Percentiles rank a stretch among this genome's conserved stretches.
These are phyloP conservation scores for Drosophila falleni DNA, from an alignment of 2,888 invertebrate genomes.

Conservation along the genomic window DNA sequence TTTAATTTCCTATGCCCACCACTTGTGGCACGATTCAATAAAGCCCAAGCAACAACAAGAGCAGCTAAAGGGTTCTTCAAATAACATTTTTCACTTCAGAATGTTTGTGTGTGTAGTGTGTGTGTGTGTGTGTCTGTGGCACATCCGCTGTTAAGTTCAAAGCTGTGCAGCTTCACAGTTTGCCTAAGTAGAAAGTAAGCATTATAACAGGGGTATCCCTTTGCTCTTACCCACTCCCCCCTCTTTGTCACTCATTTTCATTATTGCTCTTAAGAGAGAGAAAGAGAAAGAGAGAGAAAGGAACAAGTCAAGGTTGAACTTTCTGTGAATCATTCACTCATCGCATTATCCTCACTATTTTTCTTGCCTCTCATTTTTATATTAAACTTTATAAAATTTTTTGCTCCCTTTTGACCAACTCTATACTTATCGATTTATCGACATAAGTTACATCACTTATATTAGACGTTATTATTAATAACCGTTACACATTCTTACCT, in stretches of 20 bases:
- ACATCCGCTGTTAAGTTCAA: slow-evolving; percentile 51
- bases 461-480: background rate
- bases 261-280: background rate
- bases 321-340: slow-evolving; percentile 7
- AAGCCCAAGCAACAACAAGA: slow-evolving; percentile 16
- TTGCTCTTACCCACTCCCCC: background rate
- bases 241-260: background rate
- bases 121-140: slow-evolving; percentile 34
- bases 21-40: slow-evolving; percentile 34
- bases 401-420: background rate
- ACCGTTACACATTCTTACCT: background rate
- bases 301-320: background rate
- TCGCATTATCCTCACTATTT: background rate
- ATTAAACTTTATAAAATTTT: background rate
- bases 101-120: slow-evolving; percentile 1
- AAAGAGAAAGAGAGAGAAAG: background rate
- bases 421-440: slow-evolving; percentile 9
- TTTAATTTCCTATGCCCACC: slow-evolving; percentile 61
- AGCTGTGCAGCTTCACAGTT: slow-evolving; percentile 34
- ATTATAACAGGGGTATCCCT: slow-evolving; percentile 10
- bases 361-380: background rate
- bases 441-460: background rate
- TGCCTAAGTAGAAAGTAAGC: slow-evolving; percentile 55
- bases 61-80: slow-evolving; percentile 42
- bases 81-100: slow-evolving; percentile 15